Conservation (phyloP, 2,797 vertebrate species). For the Leucoraja ocellata region DNA sequence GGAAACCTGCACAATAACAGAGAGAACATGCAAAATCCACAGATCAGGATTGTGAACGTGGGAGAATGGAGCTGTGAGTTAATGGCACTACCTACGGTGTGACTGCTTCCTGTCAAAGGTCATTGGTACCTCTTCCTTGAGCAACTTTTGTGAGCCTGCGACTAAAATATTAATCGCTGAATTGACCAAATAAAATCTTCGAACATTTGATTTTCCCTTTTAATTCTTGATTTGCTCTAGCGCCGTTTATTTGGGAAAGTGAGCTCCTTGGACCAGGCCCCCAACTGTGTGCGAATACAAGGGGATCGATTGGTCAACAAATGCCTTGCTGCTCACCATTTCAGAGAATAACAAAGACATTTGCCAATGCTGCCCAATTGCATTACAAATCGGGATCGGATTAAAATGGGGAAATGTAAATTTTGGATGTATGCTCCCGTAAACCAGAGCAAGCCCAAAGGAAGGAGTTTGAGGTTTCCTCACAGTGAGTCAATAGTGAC, state of each 20-base stretch:
- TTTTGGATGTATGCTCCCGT: not conserved
- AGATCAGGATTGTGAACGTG: too few relatives aligned
- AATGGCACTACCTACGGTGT: not conserved
- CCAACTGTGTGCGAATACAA: not conserved
- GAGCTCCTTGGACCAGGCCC: not conserved
- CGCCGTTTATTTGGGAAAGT: not conserved
- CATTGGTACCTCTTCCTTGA: not conserved
- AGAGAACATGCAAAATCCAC: too few relatives aligned
- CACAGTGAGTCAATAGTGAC: not conserved
- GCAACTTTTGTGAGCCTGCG: not conserved
- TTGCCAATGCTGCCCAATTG: not conserved
- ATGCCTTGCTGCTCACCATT: not conserved
- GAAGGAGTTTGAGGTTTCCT: not conserved
- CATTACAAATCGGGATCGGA: not conserved
- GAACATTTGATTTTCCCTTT: not conserved
- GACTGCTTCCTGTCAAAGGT: not conserved
- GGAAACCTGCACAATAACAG: too few relatives aligned
- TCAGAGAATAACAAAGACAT: not conserved
- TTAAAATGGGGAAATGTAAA: not conserved
- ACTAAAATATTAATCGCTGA: not conserved
- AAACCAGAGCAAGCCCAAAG: not conserved
- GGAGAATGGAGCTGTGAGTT: too few relatives aligned
- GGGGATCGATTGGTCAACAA: not conserved
- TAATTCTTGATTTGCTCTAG: not conserved
- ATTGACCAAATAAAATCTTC: not conserved